Base-by-base conservation (phyloP, 2,797 vertebrate genomes). In the Cyprinella venusta region DNA sequence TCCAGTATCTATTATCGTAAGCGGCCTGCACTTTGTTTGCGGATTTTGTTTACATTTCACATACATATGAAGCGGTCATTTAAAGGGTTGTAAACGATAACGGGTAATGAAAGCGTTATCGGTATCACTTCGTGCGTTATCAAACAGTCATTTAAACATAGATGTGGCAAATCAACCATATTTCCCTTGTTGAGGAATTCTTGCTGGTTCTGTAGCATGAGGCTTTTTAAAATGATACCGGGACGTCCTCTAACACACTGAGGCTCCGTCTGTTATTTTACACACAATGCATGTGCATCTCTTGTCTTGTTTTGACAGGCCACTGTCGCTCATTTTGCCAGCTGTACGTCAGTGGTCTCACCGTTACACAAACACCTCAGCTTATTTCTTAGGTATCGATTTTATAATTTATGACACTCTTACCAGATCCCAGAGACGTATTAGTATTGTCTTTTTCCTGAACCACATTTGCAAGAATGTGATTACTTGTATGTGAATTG, bases 321-420 rank as follows among this genome's bases (percentile, higher is more conserved):
- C 18, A 38, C 33, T 63, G 18, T 80, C 12, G 8, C 54, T 63
- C 24, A n/a, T 70, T 76, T 61, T 6, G 21, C 75, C 30, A 30
- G 76, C 24, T 64, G 24, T 33, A 6, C 40, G 5, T 48, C 54
- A 4, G 18, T 21, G 38, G 26, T 36, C 52, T 36, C 42, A 6
- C 8, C 10, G 74, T 85, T 81, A 76, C 45, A 75, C 33, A 26
- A 48, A 64, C 24, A 48, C 54, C 50, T 77, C 70, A 30, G 7
- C 10, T 77, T 79, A 78, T 33, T 65, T 79, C 54, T 38, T 54
- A 36, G 38, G 52, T 61, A 52, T 36, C 15, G 36, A 79, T 88
- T 79, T 86, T 80, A 76, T 72, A 54, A 84, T 84, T 86, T 82
- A 84, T 86, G 50, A 33, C 69, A 68, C 24, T 72, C 50, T 72